A percentile compares a stretch with the other conserved stretches of the same genome.
These are phyloP conservation scores for Sphaeridia pumilis DNA, from an alignment of 2,888 invertebrate genomes.

Conservation along the genomic window DNA sequence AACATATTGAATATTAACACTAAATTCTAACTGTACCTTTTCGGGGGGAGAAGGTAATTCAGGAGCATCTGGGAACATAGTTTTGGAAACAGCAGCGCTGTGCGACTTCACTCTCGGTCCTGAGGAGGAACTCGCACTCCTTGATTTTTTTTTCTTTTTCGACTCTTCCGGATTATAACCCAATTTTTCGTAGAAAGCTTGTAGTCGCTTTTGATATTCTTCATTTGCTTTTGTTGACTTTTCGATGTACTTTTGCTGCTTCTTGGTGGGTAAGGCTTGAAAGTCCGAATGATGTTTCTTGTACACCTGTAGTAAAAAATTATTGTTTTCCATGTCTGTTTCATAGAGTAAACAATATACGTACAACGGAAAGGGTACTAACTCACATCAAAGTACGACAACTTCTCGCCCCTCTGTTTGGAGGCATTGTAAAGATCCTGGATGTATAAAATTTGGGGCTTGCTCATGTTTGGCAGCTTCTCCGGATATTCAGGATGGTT, in stretches of 20 bases:
- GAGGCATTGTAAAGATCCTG: not conserved
- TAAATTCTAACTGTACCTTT: slow-evolving; percentile 16
- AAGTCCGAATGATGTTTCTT: not conserved
- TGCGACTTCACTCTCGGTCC: not conserved
- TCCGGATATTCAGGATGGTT: slow-evolving; percentile 21
- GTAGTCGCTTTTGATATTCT: slow-evolving; percentile 18
- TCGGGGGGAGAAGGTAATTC: slow-evolving; percentile 19
- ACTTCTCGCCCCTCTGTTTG: slow-evolving; percentile 3
- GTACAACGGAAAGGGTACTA: not conserved
- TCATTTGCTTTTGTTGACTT: slow-evolving; percentile 13
- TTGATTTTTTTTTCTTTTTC: not conserved
- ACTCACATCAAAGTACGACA: slow-evolving; percentile 9
- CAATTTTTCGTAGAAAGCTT: slow-evolving; percentile 15
- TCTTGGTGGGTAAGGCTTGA: slow-evolving; percentile 1
- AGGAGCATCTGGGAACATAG: slow-evolving; percentile 24
- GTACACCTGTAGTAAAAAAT: slow-evolving; percentile 5
- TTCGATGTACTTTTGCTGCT: slow-evolving; percentile 9
- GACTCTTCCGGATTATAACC: not conserved
- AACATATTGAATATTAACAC: slow-evolving; percentile 1
- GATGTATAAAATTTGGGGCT: not conserved
- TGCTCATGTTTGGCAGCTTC: slow-evolving; percentile 1
- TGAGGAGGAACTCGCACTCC: not conserved
- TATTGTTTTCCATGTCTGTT: not conserved
- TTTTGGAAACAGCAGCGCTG: not conserved
- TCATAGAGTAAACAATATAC: not conserved